Evolutionary conservation across 2,888 invertebrate genomes (phyloP), one percentile per base, ranked within the genome.

Genomic region (Horisme vitalbata): DNA sequence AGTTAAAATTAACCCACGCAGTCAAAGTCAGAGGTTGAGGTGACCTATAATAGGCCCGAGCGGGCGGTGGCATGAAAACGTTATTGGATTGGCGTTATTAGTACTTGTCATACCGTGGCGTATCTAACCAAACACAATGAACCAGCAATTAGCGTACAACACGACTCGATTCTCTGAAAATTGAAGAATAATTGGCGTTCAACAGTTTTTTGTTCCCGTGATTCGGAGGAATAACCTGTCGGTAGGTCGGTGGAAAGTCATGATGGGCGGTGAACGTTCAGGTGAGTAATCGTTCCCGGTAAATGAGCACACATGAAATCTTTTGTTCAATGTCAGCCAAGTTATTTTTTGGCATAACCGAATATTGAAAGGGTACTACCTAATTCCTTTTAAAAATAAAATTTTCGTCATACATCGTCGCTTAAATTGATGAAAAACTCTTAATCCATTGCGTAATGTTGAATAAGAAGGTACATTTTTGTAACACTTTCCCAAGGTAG

Each of bases 211-310:
- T 84, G 82, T 82, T 74, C 71, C 71, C 59, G 59, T 34, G 55
- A 60, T 63, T 52, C 63, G 67, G 83, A 77, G 79, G 75, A 84
- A 83, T 80, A 84, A 85, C 84, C 85, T 76, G 69, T 68, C 73
- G 81, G 83, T 79, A 83, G 84, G 84, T 77, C 83, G 73, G 52
- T 68, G 70, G 74, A 85, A 86, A 83, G 86, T 85, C 86, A 79
- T 18, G 61, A 66, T 61, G 60, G 57, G 67, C 65, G 65, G 67
- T 71, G 62, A 71, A 71, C 65, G 75, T 63, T 71, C 68, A 64
- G 66, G 67, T 79, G 79, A 78, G 69, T 77, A 76, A 76, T 75
- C 54, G 53, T 60, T 77, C 68, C 71, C 63, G 67, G 65, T 63
- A 57, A 54, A 61, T 60, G 62, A 65, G 58, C 51, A 34, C 50